Conservation (phyloP, 2,888 invertebrate species). For the Scaptomyza reducta region DNA sequence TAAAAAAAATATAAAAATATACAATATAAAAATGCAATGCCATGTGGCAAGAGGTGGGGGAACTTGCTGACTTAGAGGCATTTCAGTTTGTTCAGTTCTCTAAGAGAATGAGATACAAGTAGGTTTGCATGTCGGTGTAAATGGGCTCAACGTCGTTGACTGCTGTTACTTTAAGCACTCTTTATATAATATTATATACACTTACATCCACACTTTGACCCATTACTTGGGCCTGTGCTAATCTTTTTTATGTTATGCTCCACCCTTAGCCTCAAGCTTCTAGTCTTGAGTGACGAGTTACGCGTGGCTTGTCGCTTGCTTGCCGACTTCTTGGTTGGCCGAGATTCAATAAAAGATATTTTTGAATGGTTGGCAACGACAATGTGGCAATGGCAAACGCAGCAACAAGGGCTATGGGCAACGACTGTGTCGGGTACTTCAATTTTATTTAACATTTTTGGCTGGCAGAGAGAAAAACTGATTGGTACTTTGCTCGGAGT, state of each 20-base stretch:
- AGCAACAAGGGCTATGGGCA: slow-evolving; percentile 34
- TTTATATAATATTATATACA: slow-evolving; percentile 10
- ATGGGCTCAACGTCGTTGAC: slow-evolving; percentile 54
- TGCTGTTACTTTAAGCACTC: slow-evolving; percentile 47
- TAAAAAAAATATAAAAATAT: slow-evolving; percentile 5
- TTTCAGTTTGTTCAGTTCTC: slow-evolving; percentile 12
- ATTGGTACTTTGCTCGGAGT: slow-evolving; percentile 63
- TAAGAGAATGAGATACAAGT: background rate
- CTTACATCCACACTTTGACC: slow-evolving; percentile 54
- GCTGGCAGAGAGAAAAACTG: slow-evolving; percentile 41
- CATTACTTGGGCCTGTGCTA: slow-evolving; percentile 58
- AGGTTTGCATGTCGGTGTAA: slow-evolving; percentile 4
- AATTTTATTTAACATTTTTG: slow-evolving; percentile 70
- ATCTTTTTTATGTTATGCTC: slow-evolving; percentile 60
- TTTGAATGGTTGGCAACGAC: slow-evolving; percentile 52
- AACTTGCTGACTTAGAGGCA: slow-evolving; percentile 17
- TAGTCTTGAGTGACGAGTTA: slow-evolving; percentile 22
- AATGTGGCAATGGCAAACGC: slow-evolving; percentile 31
- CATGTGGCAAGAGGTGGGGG: slow-evolving; percentile 4
- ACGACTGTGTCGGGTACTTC: slow-evolving; percentile 55
- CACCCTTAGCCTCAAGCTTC: slow-evolving; percentile 24
- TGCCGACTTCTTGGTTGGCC: slow-evolving; percentile 45
- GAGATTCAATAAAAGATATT: slow-evolving; percentile 74
- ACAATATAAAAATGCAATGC: slow-evolving; percentile 27
- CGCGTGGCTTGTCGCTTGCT: background rate